Conservation (phyloP, 2,888 invertebrate genomes). For the Ypsolopha scabrella region DNA sequence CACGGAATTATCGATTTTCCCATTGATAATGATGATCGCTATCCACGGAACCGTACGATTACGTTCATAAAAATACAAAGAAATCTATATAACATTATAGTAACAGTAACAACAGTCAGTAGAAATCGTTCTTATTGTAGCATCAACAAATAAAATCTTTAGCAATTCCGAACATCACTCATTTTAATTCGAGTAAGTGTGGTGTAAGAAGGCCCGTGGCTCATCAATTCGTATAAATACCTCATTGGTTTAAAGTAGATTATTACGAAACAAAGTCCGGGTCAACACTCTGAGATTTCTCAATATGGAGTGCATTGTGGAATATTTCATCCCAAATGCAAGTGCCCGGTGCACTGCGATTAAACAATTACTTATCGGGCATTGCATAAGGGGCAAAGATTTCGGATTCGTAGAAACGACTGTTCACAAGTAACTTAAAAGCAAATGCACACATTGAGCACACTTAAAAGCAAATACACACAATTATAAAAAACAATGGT, state of each 20-base stretch:
- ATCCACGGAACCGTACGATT: neutral
- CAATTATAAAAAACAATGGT: no score
- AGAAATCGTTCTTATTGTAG: neutral
- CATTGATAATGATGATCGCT: neutral
- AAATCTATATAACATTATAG: neutral
- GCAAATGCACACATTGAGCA: no score
- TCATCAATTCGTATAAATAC: constrained; percentile 49
- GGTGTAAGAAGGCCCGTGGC: constrained; percentile 22
- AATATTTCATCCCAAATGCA: constrained; percentile 38
- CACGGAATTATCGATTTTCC: neutral
- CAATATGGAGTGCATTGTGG: constrained; percentile 35
- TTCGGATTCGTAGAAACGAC: no score
- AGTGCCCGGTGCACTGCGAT: constrained; percentile 17
- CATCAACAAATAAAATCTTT: neutral
- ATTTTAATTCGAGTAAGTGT: constrained; percentile 39
- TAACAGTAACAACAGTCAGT: neutral
- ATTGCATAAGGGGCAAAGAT: constrained; percentile 7
- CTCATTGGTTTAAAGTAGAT: constrained; percentile 44
- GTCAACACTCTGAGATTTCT: constrained; percentile 33
- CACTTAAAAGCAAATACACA: no score
- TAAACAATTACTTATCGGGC: constrained; percentile 9
- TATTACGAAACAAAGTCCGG: constrained; percentile 29
- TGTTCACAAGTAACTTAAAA: no score
- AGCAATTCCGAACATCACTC: constrained; percentile 39
- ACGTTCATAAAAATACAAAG: neutral